Conservation (phyloP, 2,888 invertebrate genomes). For the Ophioninae sp. region DNA sequence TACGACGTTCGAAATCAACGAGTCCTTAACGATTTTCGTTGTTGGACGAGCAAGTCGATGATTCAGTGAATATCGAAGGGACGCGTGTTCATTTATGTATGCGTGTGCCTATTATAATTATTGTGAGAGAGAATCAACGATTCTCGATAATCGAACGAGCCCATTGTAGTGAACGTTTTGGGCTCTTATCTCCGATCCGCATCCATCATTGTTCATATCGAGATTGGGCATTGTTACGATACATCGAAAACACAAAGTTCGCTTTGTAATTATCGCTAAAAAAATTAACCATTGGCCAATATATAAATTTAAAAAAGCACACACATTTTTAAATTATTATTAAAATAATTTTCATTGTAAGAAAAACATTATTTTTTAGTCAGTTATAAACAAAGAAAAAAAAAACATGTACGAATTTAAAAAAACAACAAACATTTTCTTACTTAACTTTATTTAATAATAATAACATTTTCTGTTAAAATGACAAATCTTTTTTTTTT, state of each 20-base stretch:
- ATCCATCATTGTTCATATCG: constrained; percentile 52
- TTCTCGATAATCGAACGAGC: constrained; percentile 44
- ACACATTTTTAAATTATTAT: too few species aligned
- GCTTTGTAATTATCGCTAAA: constrained; percentile 19
- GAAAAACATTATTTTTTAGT: not conserved
- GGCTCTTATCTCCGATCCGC: constrained; percentile 38
- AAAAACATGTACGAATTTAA: too few species aligned
- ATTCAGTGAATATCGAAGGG: constrained; percentile 43
- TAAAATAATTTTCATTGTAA: not conserved
- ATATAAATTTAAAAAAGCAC: not conserved
- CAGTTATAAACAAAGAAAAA: not conserved
- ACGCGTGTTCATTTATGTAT: not conserved
- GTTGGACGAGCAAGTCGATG: constrained; percentile 42
- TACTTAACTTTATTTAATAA: too few species aligned
- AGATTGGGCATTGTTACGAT: constrained; percentile 53
- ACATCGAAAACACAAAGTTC: constrained; percentile 33
- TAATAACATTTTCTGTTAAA: too few species aligned
- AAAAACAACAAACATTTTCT: too few species aligned
- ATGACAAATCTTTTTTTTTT: too few species aligned
- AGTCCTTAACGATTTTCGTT: constrained; percentile 54
- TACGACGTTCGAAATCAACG: constrained; percentile 35
- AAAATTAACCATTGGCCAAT: constrained; percentile 1
- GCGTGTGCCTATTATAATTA: constrained; percentile 49
- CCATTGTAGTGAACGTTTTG: constrained; percentile 55
- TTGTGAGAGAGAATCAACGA: constrained; percentile 54